These are phyloP conservation scores for Nemurella pictetii DNA, from an alignment of 2,888 invertebrate species.

Conservation along the genomic window DNA sequence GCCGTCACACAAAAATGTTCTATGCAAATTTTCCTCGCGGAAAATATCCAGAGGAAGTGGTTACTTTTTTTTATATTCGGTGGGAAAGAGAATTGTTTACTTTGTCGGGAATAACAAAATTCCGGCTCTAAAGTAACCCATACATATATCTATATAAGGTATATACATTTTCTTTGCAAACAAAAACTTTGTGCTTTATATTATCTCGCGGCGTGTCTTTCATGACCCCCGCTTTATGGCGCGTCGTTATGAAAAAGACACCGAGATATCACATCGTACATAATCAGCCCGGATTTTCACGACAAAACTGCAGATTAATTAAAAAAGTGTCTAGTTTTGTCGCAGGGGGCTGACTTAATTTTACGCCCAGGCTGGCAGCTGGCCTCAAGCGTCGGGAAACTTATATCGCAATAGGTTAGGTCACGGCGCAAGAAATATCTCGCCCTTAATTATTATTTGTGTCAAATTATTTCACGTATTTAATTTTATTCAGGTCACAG, in stretches of 20 bases:
- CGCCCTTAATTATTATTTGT: neutral
- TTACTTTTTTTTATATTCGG: conserved; percentile 19
- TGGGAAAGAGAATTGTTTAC: conserved; percentile 27
- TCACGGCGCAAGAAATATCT: neutral
- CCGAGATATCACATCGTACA: conserved; percentile 8
- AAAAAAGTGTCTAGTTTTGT: neutral
- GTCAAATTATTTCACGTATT: neutral
- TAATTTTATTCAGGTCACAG: neutral
- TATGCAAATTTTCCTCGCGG: conserved; percentile 26
- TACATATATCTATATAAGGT: too few species aligned
- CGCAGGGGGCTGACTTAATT: neutral
- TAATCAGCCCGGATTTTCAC: conserved; percentile 15
- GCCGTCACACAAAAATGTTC: conserved; percentile 16
- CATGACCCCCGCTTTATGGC: neutral
- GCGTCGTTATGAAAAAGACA: conserved; percentile 12
- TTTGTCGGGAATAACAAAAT: conserved; percentile 26
- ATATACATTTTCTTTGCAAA: conserved; percentile 4
- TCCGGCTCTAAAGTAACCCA: neutral
- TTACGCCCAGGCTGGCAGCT: neutral
- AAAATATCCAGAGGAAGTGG: conserved; percentile 14
- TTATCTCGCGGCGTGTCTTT: neutral
- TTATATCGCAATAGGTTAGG: neutral
- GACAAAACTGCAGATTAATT: neutral
- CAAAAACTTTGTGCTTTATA: conserved; percentile 12
- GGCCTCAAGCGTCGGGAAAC: neutral